These are phyloP conservation scores for Cenopis cana DNA, from an alignment of 2,888 invertebrate genomes.

Conservation along the genomic window DNA sequence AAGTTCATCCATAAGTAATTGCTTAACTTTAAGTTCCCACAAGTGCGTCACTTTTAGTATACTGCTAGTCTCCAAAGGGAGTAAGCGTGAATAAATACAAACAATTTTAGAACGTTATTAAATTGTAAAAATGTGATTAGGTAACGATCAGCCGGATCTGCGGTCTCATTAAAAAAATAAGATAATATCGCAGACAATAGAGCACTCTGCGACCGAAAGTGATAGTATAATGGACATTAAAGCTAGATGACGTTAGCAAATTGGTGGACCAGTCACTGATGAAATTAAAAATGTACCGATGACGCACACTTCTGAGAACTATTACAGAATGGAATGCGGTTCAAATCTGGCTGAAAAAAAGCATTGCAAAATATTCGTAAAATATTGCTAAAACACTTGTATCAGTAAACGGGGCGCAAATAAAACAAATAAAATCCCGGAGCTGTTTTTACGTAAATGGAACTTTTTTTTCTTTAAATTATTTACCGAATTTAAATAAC, in stretches of 20 bases:
- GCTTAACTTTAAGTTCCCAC: slow-evolving; percentile 70
- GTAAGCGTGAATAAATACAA: not conserved
- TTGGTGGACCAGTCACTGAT: slow-evolving; percentile 67
- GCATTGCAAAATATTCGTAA: not conserved
- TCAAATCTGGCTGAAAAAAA: slow-evolving; percentile 20
- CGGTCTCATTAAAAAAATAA: slow-evolving; percentile 78
- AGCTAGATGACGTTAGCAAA: slow-evolving; percentile 68
- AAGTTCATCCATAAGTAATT: slow-evolving; percentile 60
- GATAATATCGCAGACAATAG: slow-evolving; percentile 80
- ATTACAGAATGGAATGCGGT: slow-evolving; percentile 26
- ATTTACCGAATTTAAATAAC: too few species aligned
- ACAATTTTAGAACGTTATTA: slow-evolving; percentile 1
- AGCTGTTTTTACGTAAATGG: too few species aligned
- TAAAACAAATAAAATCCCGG: too few species aligned
- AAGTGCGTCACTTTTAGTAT: slow-evolving; percentile 70
- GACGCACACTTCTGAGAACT: slow-evolving; percentile 45
- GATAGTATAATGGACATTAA: slow-evolving; percentile 79
- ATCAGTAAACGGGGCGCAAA: too few species aligned
- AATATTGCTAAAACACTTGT: not conserved
- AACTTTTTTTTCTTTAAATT: too few species aligned
- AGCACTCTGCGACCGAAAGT: slow-evolving; percentile 79
- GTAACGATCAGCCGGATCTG: slow-evolving; percentile 80
- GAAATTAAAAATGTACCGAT: slow-evolving; percentile 48
- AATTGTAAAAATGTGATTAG: slow-evolving; percentile 56
- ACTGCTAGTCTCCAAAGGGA: not conserved